Evolutionary conservation across 2,888 invertebrate genomes (phyloP), one percentile per base, ranked within the genome.

Genomic region (Nezara viridula): DNA sequence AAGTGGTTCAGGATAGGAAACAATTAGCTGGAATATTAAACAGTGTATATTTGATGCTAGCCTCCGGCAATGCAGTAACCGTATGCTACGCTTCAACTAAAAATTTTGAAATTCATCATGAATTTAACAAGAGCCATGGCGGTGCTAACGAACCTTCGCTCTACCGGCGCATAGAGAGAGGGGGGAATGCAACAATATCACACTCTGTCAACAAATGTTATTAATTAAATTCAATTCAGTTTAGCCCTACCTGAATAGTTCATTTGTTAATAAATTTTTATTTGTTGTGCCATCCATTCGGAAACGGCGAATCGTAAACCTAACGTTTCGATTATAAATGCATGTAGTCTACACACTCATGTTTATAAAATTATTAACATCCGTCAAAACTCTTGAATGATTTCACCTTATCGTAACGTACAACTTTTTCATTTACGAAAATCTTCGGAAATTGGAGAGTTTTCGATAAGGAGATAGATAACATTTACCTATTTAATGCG

Each of bases 91-190:
- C 4, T n/a, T n/a, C 24, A 81, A 81, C 81, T 81, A 81, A 44
- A 81, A 81, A 81, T 81, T 81, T 81, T 44, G 44, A 32, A 81
- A 81, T 81, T 44, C 81, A 81, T 81, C 81, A 81, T 81, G 44
- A 81, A 81, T 81, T 81, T 81, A 81, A 32, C 81, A 81, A 81
- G 24, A 44, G 37, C 21, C 40, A 37, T 24, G 21, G 21, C 6
- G 40, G 40, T 1, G 40, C 81, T 81, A 44, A 44, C 81, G 85
- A 49, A 49, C 14, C 44, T 40, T 44, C 47, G 47, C 66, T 50
- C 50, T 66, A 50, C n/a, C n/a, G 44, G 40, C 32, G 88, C 40
- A 47, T 37, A 77, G 88, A 47, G 88, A 50, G 66, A 32, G 27
- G 66, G 66, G 7, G 66, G 19, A 32, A 66, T 66, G 66, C 66